Evolutionary conservation across 2,113 vertebrate species (phyloP).

Genomic region (Siphamia tubifer): DNA sequence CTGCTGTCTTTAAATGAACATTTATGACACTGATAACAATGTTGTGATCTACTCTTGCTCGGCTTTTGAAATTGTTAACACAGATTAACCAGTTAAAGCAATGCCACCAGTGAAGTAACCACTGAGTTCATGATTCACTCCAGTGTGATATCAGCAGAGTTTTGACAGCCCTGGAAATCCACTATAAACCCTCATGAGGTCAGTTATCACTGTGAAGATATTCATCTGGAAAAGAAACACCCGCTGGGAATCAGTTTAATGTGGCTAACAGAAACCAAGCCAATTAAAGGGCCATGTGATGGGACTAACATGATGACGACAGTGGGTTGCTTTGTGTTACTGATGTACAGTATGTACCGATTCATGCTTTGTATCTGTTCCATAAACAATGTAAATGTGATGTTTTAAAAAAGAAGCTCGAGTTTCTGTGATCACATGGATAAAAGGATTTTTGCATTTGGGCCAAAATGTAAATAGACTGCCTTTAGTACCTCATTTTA

Average conservation of each 20-base stretch:
- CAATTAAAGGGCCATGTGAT: background rate
- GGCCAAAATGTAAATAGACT: no score
- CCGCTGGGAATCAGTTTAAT: background rate
- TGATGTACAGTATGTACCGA: background rate
- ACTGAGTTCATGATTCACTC: background rate
- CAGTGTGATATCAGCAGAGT: background rate
- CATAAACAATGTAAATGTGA: background rate
- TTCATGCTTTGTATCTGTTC: background rate
- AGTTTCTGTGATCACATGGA: background rate
- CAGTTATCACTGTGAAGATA: background rate
- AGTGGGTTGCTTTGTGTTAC: background rate
- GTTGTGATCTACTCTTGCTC: no score
- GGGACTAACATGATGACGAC: background rate
- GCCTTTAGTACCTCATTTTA: no score
- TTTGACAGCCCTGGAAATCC: background rate
- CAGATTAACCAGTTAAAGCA: background rate
- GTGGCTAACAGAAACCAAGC: background rate
- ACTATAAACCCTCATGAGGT: constrained; percentile 9
- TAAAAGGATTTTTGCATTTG: no score
- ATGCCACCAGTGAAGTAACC: background rate
- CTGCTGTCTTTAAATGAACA: no score
- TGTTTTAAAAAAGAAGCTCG: background rate
- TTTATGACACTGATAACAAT: no score
- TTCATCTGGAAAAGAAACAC: background rate
- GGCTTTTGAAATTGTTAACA: no score